Percentiles rank a stretch among this genome's conserved stretches.
Evolutionary conservation across 2,888 invertebrate genomes (phyloP).

Genomic region (Pherbina coryleti): DNA sequence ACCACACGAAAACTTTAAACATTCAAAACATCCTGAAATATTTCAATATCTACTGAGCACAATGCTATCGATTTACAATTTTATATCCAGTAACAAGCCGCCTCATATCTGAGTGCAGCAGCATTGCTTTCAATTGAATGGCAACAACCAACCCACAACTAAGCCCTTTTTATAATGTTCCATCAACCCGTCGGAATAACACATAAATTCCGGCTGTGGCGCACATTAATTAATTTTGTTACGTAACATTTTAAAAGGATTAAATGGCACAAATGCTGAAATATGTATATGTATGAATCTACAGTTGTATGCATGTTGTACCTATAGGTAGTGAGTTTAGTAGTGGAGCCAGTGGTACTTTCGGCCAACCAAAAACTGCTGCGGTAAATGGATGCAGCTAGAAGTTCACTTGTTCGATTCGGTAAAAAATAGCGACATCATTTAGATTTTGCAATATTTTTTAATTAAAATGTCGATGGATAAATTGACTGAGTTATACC

Average conservation of each 20-base stretch:
- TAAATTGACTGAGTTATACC: too few relatives aligned
- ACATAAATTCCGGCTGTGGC: constrained; percentile 67
- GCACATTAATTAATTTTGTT: constrained; percentile 67
- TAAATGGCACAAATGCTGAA: constrained; percentile 60
- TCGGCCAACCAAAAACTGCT: not conserved
- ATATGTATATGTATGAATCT: not conserved
- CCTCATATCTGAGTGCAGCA: constrained; percentile 10
- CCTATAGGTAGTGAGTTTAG: not conserved
- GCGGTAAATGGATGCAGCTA: not conserved
- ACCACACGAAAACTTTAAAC: constrained; percentile 14
- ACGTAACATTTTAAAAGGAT: constrained; percentile 64
- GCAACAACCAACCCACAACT: constrained; percentile 5
- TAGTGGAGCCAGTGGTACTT: not conserved
- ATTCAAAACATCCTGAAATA: constrained; percentile 18
- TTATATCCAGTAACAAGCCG: constrained; percentile 10
- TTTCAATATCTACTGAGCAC: constrained; percentile 24
- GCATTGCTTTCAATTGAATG: not conserved
- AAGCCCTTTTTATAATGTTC: not conserved
- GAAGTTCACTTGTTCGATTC: not conserved
- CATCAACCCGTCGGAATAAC: constrained; percentile 25
- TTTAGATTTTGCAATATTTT: not conserved
- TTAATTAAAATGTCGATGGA: too few relatives aligned
- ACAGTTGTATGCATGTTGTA: not conserved
- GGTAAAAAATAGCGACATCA: not conserved
- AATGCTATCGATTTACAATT: constrained; percentile 34